phyloP scores from a whole-genome alignment of 2,113 vertebrate species.

The Cinclus mexicanus region DNA sequence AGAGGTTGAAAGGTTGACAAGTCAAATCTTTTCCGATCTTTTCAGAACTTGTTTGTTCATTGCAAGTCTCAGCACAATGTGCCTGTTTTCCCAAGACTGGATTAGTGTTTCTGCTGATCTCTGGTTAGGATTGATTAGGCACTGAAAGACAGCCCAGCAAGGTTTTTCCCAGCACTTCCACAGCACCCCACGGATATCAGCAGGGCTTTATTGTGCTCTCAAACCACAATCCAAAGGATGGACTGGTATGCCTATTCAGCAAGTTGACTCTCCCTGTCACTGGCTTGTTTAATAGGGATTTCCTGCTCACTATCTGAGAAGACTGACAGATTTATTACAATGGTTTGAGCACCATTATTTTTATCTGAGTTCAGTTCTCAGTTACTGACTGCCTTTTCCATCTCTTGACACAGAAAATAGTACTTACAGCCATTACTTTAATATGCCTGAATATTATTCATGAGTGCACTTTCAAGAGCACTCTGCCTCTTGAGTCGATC shows the following conservation, averaged over 20 bases:
- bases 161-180: background rate
- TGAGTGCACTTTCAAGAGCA: background rate
- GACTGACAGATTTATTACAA: conserved; percentile 15
- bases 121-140: background rate
- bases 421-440: background rate
- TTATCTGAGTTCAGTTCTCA: background rate
- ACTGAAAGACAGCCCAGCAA: background rate
- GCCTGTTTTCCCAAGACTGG: background rate
- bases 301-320: background rate
- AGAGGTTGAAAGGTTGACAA: background rate
- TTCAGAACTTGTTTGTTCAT: background rate
- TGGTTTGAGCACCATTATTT: background rate
- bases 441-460: background rate
- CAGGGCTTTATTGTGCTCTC: background rate
- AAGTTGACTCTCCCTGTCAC: background rate
- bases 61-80: rapidly evolving
- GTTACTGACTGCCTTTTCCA: background rate
- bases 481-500: background rate
- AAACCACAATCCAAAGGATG: background rate
- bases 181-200: background rate
- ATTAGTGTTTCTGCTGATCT: background rate
- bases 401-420: background rate
- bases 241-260: background rate
- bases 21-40: background rate
- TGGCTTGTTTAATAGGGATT: background rate